Conservation (phyloP, 2,113 vertebrate genomes). For the Chrysemys picta region DNA sequence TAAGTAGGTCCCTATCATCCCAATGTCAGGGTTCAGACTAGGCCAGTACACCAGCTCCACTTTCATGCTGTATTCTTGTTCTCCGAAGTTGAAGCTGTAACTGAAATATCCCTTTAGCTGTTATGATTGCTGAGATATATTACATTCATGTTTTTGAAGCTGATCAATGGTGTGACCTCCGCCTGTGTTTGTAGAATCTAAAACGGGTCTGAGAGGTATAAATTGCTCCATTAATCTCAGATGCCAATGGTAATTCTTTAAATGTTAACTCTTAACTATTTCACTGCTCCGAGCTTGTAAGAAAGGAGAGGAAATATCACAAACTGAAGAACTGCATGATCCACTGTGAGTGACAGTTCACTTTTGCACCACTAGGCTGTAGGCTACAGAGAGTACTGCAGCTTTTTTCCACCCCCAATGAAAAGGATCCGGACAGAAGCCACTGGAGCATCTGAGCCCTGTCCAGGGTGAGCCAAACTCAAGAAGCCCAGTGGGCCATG, state of each 20-base stretch:
- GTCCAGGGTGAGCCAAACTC: neutral
- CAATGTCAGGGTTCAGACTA: neutral
- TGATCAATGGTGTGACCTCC: neutral
- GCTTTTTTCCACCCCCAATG: neutral
- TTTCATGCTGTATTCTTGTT: neutral
- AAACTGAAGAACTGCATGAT: neutral
- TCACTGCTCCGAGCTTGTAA: neutral
- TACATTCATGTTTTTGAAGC: neutral
- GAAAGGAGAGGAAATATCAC: neutral
- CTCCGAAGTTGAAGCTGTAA: neutral
- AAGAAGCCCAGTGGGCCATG: neutral
- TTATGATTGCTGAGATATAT: neutral
- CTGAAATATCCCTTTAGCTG: neutral
- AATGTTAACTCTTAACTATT: neutral
- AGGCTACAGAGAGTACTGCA: neutral
- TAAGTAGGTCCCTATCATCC: neutral
- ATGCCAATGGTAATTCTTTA: neutral
- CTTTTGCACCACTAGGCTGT: accelerated
- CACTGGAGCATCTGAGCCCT: neutral
- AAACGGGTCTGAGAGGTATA: neutral
- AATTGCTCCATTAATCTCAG: neutral
- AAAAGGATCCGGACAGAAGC: neutral
- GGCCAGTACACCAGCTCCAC: neutral
- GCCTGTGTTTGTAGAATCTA: neutral
- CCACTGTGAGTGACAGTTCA: neutral